Percentiles rank a stretch among this genome's conserved stretches.
Conservation (phyloP, 2,113 vertebrate genomes). For the Psittacus erithacus region DNA sequence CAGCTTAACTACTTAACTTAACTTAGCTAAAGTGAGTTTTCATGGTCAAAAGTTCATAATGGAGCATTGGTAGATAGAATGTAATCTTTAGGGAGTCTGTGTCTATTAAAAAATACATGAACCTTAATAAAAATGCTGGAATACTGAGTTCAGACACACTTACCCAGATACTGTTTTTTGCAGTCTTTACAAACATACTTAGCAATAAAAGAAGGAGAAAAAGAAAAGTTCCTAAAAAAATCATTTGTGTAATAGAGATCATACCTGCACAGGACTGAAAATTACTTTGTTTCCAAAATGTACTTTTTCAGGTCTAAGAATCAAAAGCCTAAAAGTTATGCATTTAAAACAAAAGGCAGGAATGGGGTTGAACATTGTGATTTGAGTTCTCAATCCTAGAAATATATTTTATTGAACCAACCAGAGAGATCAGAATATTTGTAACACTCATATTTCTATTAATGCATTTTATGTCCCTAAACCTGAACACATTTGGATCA, state of each 20-base stretch:
- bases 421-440: neutral
- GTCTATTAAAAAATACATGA: neutral
- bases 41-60: neutral
- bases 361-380: neutral
- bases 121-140: neutral
- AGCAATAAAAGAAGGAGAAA: neutral
- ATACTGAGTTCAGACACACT: neutral
- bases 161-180: fast-evolving
- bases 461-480: neutral
- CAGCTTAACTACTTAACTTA: neutral
- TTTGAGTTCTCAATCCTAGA: neutral
- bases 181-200: neutral
- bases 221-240: neutral
- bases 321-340: neutral
- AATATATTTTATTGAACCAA: neutral
- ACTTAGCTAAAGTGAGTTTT: neutral
- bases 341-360: neutral
- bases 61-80: neutral
- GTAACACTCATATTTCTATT: neutral
- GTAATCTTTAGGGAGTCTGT: neutral
- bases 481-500: neutral
- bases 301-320: neutral
- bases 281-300: neutral
- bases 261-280: neutral
- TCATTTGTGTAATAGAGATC: neutral